phyloP scores from a whole-genome alignment of 53 echinoderm and acorn worm genomes.

The Temnopleurus reevesii region DNA sequence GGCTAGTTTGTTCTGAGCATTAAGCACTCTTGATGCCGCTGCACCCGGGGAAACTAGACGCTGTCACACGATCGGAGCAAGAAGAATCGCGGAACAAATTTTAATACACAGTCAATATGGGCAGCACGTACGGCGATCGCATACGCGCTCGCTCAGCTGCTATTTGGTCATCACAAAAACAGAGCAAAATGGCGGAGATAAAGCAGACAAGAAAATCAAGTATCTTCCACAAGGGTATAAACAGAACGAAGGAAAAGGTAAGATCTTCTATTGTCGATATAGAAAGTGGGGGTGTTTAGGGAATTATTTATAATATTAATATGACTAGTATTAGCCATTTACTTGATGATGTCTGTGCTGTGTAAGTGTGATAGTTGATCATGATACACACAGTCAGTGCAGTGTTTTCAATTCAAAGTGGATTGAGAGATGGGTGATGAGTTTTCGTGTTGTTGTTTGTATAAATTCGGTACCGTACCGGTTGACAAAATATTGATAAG shows the following conservation, averaged over 20 bases:
- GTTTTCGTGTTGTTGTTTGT: too few relatives aligned
- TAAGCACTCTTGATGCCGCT: slow-evolving; percentile 20
- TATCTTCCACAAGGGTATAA: slow-evolving; percentile 69
- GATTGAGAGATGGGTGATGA: too few relatives aligned
- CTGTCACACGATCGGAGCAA: not conserved
- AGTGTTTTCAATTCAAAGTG: too few relatives aligned
- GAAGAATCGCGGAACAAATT: not conserved
- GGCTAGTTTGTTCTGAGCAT: not conserved
- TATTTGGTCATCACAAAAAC: slow-evolving; percentile 55
- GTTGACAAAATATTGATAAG: too few relatives aligned
- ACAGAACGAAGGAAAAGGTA: slow-evolving; percentile 85
- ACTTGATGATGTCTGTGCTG: not conserved
- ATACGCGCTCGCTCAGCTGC: slow-evolving; percentile 55
- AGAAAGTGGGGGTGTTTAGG: too few relatives aligned
- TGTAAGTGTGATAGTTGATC: too few relatives aligned
- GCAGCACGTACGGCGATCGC: slow-evolving; percentile 56
- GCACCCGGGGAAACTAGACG: slow-evolving; percentile 14
- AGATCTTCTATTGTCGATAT: too few relatives aligned
- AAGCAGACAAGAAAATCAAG: slow-evolving; percentile 70
- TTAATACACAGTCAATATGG: not conserved
- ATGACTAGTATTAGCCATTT: too few relatives aligned
- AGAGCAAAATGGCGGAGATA: slow-evolving; percentile 60
- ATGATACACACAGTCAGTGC: too few relatives aligned
- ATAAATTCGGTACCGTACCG: too few relatives aligned
- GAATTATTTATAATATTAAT: too few relatives aligned